Evolutionary conservation across 1,140 invertebrate genomes (phyloP).

Genomic region (Lordiphosa mommai): DNA sequence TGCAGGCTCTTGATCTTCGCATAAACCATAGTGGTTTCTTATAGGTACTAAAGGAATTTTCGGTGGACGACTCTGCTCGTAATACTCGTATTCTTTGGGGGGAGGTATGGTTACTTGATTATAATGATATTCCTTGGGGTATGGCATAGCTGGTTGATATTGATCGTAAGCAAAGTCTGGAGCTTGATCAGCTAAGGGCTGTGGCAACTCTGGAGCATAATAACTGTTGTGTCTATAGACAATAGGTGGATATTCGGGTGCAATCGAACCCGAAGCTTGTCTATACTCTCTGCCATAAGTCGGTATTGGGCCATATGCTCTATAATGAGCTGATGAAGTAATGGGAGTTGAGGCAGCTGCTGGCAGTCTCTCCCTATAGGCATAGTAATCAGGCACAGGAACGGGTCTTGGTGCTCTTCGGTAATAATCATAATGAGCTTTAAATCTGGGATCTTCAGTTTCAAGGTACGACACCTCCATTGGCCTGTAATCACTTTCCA

Average conservation of each 20-base stretch:
- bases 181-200: background rate
- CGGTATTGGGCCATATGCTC: background rate
- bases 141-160: background rate
- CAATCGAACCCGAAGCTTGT: slow-evolving; percentile 5
- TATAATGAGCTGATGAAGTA: too few relatives aligned
- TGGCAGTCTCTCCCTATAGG: too few relatives aligned
- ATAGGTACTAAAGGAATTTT: background rate
- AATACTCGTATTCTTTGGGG: background rate
- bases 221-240: background rate
- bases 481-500: background rate
- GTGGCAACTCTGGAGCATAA: background rate
- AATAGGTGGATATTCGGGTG: background rate
- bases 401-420: background rate
- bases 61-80: background rate
- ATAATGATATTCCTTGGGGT: background rate
- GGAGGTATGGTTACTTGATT: background rate
- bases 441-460: background rate
- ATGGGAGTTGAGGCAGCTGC: too few relatives aligned
- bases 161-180: background rate
- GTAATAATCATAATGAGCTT: background rate
- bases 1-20: too few relatives aligned
- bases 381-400: background rate
- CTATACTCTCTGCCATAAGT: background rate
- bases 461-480: background rate
- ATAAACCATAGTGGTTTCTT: background rate